These are phyloP conservation scores for Diabrotica balteata DNA, from an alignment of 2,888 invertebrate species.

Conservation along the genomic window DNA sequence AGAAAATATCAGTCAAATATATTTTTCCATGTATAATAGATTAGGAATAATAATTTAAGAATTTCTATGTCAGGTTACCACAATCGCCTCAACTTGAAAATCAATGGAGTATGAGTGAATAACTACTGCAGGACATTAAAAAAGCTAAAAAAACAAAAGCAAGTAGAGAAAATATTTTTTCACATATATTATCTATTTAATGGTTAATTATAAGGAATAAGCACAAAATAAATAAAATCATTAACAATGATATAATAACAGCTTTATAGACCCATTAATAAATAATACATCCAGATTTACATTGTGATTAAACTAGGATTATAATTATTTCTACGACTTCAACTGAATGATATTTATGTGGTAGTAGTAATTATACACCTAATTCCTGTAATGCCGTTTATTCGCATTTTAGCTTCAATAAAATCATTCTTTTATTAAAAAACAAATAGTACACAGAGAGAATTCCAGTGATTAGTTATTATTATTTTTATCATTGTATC, in stretches of 20 bases:
- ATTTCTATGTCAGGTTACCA: too few species aligned
- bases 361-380: constrained; percentile 6
- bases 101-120: too few species aligned
- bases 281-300: constrained; percentile 8
- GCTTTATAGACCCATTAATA: neutral
- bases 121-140: too few species aligned
- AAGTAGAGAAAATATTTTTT: neutral
- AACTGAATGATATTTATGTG: constrained; percentile 13
- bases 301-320: constrained; percentile 6
- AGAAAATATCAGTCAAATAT: too few species aligned
- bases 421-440: neutral
- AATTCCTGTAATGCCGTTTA: constrained; percentile 8
- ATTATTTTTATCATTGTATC: constrained; percentile 10
- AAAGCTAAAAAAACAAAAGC: neutral
- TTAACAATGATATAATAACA: neutral
- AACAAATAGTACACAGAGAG: constrained; percentile 1
- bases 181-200: too few species aligned
- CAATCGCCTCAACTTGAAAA: too few species aligned
- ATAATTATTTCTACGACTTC: constrained; percentile 5
- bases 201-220: too few species aligned
- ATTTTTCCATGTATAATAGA: too few species aligned
- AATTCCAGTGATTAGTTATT: constrained; percentile 1
- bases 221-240: neutral
- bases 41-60: too few species aligned
- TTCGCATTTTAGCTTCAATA: constrained; percentile 4